phyloP scores from a whole-genome alignment of 1,140 invertebrate genomes.

The Halyomorpha halys region DNA sequence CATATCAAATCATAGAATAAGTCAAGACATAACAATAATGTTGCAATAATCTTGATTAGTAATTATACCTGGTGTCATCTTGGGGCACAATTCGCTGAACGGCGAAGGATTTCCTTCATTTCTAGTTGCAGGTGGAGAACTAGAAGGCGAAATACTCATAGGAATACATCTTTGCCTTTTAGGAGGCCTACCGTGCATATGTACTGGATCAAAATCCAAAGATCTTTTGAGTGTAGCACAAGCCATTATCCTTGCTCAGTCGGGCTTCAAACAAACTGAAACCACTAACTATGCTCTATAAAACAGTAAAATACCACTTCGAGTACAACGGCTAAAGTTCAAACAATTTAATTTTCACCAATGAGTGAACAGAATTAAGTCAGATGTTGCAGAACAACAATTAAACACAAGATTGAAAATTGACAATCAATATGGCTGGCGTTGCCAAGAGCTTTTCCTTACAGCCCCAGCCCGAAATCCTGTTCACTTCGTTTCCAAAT shows the following conservation, averaged over 20 bases:
- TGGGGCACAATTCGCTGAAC: conserved; percentile 63
- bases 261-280: too few relatives aligned
- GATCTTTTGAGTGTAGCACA: conserved; percentile 89
- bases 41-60: conserved; percentile 1
- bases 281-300: too few relatives aligned
- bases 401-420: conserved; percentile 4
- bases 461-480: neutral
- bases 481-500: neutral
- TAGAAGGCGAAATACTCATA: conserved; percentile 61
- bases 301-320: too few relatives aligned
- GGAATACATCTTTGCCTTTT: conserved; percentile 81
- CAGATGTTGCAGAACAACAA: too few relatives aligned
- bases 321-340: too few relatives aligned
- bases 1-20: too few relatives aligned
- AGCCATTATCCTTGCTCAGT: conserved; percentile 53
- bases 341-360: too few relatives aligned
- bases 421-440: conserved; percentile 17
- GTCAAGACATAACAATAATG: neutral
- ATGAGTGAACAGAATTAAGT: too few relatives aligned
- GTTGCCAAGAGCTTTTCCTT: neutral
- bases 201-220: conserved; percentile 83
- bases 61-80: conserved; percentile 70
- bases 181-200: conserved; percentile 61
- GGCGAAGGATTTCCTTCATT: conserved; percentile 51
- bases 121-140: conserved; percentile 44